Base-by-base conservation (phyloP, 2,888 invertebrate species). In the Watsonalla cultraria region DNA sequence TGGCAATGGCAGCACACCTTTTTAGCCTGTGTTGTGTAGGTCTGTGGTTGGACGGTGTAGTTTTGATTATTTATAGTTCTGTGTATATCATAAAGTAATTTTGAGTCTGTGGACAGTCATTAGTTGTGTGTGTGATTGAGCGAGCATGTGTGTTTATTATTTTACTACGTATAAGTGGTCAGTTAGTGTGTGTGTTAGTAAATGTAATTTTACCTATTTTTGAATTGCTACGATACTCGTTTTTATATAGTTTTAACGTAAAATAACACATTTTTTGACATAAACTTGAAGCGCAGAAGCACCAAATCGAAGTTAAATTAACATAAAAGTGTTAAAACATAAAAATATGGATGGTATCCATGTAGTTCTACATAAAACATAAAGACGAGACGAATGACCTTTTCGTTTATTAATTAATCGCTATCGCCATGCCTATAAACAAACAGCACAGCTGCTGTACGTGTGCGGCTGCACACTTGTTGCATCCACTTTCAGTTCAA, bases 401-500 rank as follows among this genome's bases (percentile, higher is more conserved):
- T 56, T 68, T 63, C 63, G 60, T 60, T 62, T 56, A 58, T 42
- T 42, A 42, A 8, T 58, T 46, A 52, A 24, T 24, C 24, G 24
- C 24, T 24, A 24, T 24, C 24, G 24, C 59, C 67, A 61, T 39
- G 61, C 56, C 65, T 72, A 66, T 68, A 73, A 73, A 77, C 78
- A 78, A 80, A 82, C 81, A 81, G 79, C 79, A 82, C 81, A 81
- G 79, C 80, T 82, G 74, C 76, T 74, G 62, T 68, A 7, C 35
- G n/a, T 70, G 67, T 74, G 66, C 61, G 60, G 72, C 64, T 65
- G 65, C 72, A 71, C 76, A 80, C 80, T 82, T 82, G 81, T 80
- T 82, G 79, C 86, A 82, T 74, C 80, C 71, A 87, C 85, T 88
- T 90, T 90, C 83, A 80, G 82, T 82, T 13, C 35, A 84, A 70